phyloP scores from a whole-genome alignment of 2,888 invertebrate species.

The Himalopsyche kuldschensis region DNA sequence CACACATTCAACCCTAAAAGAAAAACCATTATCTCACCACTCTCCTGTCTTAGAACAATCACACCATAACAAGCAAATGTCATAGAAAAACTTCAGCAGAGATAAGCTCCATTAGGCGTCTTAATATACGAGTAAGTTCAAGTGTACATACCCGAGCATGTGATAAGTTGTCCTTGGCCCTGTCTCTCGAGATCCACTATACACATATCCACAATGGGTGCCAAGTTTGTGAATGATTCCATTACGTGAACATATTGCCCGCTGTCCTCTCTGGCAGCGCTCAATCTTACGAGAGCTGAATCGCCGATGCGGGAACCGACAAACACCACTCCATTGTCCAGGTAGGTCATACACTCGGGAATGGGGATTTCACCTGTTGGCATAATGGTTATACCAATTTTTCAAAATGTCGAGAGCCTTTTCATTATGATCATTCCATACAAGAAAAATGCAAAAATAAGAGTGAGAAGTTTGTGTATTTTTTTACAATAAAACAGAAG shows the following conservation, averaged over 20 bases:
- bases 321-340: slow-evolving; percentile 97
- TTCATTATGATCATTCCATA: too few relatives aligned
- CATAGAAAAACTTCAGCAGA: too few relatives aligned
- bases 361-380: slow-evolving; percentile 80
- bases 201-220: slow-evolving; percentile 97
- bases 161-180: slow-evolving; percentile 97
- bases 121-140: too few relatives aligned
- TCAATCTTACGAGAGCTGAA: slow-evolving; percentile 90
- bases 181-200: slow-evolving; percentile 95
- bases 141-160: slow-evolving; percentile 77
- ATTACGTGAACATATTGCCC: slow-evolving; percentile 91
- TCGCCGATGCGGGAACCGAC: slow-evolving; percentile 96
- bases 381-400: not conserved
- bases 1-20: too few relatives aligned
- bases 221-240: slow-evolving; percentile 96
- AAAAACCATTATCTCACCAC: too few relatives aligned
- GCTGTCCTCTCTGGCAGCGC: slow-evolving; percentile 79
- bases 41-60: too few relatives aligned
- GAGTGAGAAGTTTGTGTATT: too few relatives aligned
- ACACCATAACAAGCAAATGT: too few relatives aligned
- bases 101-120: too few relatives aligned
- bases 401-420: not conserved
- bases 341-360: slow-evolving; percentile 95
- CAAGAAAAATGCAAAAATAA: too few relatives aligned
- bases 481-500: too few relatives aligned